Evolutionary conservation across 2,797 vertebrate species (phyloP), one percentile per base, ranked within the genome.

Genomic region (Manis crassicaudata): DNA sequence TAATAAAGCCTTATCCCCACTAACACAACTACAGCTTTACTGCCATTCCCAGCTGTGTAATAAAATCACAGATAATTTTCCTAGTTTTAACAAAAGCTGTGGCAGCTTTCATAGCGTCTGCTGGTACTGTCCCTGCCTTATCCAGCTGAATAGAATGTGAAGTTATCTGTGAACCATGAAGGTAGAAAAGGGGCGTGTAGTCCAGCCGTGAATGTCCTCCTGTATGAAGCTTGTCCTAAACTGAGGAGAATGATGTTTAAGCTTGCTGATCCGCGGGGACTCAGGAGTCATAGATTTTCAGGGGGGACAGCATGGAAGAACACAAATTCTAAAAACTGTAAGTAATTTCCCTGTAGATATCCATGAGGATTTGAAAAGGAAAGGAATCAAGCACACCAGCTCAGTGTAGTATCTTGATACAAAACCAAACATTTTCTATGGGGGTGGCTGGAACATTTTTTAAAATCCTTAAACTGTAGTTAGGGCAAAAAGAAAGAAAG

Each of bases 21-120:
- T 77, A 87, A 60, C 11, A 75, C 23, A 43, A 6, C 46, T 87
- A 7, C 5, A 27, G 8, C 17, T 93, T 85, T 77, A 60, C 3
- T 35, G 40, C 27, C 18, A 77, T 60, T 81, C 43, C 77, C 12
- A 35, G 5, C 2, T 46, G 1, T 88, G 7, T 40, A 86, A 73
- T 79, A 88, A 96, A 94, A 94, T 54, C 4, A 17, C 62, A 76
- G 32, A 65, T n/a, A 35, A 43, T 82, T 46, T 65, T 93, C 23
- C 23, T 27, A 8, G 11, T 43, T 16, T 79, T 83, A 63, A 77
- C 32, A 63, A 82, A 86, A 75, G 58, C 0, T 27, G 12, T 77
- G 40, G 6, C 67, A 93, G 54, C 6, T 67, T 67, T 3, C 72
- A 50, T 85, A 52, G 18, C 9, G 29, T 3, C n/a, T 76, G 9